Conservation (phyloP, 2,888 invertebrate species). For the Rotaria macrura region DNA sequence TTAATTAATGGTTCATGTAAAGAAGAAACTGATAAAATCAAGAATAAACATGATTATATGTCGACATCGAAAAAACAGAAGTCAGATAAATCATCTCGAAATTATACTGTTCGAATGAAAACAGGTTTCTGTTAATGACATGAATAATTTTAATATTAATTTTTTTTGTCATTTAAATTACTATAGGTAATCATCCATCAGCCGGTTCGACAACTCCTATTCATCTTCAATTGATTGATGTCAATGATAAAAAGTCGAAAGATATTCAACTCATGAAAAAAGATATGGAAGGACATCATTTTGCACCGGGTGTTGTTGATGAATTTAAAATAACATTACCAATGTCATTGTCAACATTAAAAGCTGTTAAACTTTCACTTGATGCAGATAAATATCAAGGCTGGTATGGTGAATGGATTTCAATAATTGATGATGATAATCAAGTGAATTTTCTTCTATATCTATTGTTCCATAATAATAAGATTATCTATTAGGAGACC, state of each 20-base stretch:
- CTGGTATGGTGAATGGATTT: slow-evolving; percentile 3
- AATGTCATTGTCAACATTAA: neutral
- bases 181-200: neutral
- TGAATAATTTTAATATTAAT: no score
- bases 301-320: neutral
- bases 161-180: no score
- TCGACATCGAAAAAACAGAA: neutral
- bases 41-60: neutral
- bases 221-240: neutral
- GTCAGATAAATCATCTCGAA: neutral
- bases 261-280: neutral
- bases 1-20: neutral
- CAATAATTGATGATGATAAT: neutral
- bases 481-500: neutral
- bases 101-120: neutral
- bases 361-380: neutral
- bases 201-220: neutral
- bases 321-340: neutral
- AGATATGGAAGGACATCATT: neutral
- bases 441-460: neutral
- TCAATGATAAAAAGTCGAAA: neutral
- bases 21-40: neutral
- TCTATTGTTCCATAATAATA: no score
- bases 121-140: neutral
- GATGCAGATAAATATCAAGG: neutral